phyloP scores from a whole-genome alignment of 2,888 invertebrate species.

The Cephonodes hylas region DNA sequence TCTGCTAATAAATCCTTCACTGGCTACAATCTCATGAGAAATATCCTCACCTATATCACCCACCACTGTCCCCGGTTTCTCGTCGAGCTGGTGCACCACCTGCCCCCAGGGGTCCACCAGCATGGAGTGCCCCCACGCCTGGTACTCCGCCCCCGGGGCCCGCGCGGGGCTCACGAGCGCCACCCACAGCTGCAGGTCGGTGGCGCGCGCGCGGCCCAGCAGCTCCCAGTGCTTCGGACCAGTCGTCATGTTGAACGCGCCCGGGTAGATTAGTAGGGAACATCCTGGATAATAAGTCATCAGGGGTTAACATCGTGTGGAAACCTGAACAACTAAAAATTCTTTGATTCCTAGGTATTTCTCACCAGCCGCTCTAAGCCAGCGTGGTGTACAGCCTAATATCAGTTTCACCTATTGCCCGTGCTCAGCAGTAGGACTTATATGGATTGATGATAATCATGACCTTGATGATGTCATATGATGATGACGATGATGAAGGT shows the following conservation, averaged over 20 bases:
- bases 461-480: too few species aligned
- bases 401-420: too few species aligned
- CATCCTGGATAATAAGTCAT: conserved; percentile 88
- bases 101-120: conserved; percentile 92
- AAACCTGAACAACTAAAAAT: too few species aligned
- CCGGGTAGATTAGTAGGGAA: conserved; percentile 93
- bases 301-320: too few species aligned
- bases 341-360: too few species aligned
- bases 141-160: conserved; percentile 85
- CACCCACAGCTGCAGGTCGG: conserved; percentile 94
- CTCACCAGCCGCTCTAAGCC: too few species aligned
- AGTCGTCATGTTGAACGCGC: conserved; percentile 97
- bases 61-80: conserved; percentile 85
- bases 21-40: background rate
- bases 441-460: too few species aligned
- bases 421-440: too few species aligned
- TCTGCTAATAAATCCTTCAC: too few species aligned
- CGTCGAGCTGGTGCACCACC: conserved; percentile 85
- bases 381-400: too few species aligned
- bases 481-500: too few species aligned
- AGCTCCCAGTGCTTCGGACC: conserved; percentile 97
- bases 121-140: conserved; percentile 94
- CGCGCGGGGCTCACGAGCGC: conserved; percentile 92
- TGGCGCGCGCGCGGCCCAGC: conserved; percentile 89
- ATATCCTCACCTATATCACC: conserved; percentile 85